Evolutionary conservation across 2,797 vertebrate species (phyloP).

Genomic region (Hipposideros larvatus): DNA sequence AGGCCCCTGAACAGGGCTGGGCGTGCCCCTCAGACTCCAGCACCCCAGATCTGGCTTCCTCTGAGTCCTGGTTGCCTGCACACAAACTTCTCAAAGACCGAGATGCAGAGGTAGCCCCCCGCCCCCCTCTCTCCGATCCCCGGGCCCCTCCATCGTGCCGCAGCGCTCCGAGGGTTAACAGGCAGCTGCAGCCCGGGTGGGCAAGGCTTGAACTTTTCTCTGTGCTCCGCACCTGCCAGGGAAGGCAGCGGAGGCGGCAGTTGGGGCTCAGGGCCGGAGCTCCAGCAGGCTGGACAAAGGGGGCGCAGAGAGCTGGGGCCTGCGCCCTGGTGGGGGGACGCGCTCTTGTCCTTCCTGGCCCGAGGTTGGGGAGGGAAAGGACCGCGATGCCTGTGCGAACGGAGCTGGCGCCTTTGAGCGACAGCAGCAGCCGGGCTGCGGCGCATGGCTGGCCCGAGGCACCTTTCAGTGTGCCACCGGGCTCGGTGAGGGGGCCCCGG

Average conservation of each 20-base stretch:
- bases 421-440: slow-evolving; percentile 87
- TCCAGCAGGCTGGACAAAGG: slow-evolving; percentile 74
- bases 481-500: slow-evolving; percentile 65
- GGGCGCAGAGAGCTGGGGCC: slow-evolving; percentile 29
- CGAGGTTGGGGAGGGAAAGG: background rate
- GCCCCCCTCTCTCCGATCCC: background rate
- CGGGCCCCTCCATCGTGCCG: rapidly evolving
- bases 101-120: background rate
- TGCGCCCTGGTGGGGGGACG: background rate
- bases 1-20: background rate
- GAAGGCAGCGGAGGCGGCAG: slow-evolving; percentile 18
- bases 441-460: slow-evolving; percentile 23
- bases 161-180: slow-evolving; percentile 81
- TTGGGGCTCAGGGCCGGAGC: slow-evolving; percentile 5
- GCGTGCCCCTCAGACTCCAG: background rate
- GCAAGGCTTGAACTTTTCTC: slow-evolving; percentile 86
- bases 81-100: slow-evolving; percentile 61
- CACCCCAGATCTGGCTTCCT: background rate
- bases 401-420: slow-evolving; percentile 82
- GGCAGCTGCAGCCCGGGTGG: slow-evolving; percentile 60
- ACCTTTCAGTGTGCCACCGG: slow-evolving; percentile 64
- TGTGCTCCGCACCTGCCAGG: slow-evolving; percentile 29
- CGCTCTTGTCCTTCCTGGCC: slow-evolving; percentile 9
- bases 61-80: background rate
- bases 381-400: slow-evolving; percentile 45